Conservation (phyloP, 2,888 invertebrate species). For the Cepaea hortensis region DNA sequence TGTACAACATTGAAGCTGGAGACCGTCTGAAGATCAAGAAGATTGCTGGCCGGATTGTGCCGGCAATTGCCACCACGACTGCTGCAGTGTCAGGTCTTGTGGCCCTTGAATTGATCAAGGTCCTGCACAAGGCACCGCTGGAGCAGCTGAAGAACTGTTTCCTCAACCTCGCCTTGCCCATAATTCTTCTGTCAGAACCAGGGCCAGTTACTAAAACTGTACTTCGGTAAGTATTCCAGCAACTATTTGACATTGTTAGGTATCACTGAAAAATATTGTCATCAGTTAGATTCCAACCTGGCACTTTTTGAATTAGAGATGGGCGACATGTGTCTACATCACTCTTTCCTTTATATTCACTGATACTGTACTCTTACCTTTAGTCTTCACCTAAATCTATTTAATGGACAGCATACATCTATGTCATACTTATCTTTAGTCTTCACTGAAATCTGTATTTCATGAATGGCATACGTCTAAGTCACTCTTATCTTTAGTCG, state of each 20-base stretch:
- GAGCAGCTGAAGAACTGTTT: constrained; percentile 73
- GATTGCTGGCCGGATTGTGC: constrained; percentile 77
- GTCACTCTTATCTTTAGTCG: no score
- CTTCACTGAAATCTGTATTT: no score
- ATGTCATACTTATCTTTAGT: no score
- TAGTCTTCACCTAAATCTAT: no score
- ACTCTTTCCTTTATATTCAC: no score
- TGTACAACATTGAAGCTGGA: constrained; percentile 74
- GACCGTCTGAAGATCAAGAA: constrained; percentile 74
- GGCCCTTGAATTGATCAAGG: constrained; percentile 73
- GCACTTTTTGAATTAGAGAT: no score
- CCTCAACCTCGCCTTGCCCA: constrained; percentile 75
- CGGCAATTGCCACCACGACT: constrained; percentile 78
- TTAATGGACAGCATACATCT: no score
- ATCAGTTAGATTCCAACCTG: no score
- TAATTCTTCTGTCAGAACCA: constrained; percentile 74
- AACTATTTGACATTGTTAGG: neutral
- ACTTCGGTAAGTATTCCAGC: constrained; percentile 61
- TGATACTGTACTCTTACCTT: no score
- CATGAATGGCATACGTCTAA: no score
- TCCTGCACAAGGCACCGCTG: constrained; percentile 64
- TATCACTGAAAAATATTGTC: no score
- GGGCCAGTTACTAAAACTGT: constrained; percentile 67
- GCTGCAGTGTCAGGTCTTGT: constrained; percentile 77
- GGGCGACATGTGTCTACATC: no score